Evolutionary conservation across 1,140 invertebrate genomes (phyloP).

Genomic region (Muscidifurax raptorellus): DNA sequence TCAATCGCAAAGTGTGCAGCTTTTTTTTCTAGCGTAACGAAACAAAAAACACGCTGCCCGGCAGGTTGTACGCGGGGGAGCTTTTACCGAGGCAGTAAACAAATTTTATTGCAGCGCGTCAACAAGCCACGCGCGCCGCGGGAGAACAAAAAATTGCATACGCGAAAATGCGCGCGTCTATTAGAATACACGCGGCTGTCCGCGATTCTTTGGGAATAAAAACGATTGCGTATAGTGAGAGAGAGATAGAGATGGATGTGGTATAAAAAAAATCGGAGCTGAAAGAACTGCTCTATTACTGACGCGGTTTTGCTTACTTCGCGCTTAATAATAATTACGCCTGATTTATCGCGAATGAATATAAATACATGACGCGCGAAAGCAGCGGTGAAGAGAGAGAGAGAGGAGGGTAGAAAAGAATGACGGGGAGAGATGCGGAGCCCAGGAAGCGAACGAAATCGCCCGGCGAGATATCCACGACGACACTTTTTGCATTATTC

Average conservation of each 20-base stretch:
- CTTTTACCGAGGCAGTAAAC: neutral
- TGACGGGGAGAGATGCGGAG: neutral
- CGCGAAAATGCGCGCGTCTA: neutral
- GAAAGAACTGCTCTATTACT: no score
- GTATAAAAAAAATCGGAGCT: no score
- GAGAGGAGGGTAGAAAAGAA: constrained; percentile 10
- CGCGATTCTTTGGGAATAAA: neutral
- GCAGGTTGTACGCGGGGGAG: neutral
- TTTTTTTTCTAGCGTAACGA: no score
- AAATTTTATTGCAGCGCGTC: neutral
- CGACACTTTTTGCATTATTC: constrained; percentile 44
- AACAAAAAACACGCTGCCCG: no score
- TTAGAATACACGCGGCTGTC: neutral
- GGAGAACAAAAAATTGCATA: no score
- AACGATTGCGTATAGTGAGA: no score
- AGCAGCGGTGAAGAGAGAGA: neutral
- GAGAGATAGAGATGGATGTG: no score
- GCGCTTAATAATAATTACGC: no score
- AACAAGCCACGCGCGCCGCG: neutral
- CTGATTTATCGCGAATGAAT: neutral
- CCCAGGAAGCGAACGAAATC: constrained; percentile 2
- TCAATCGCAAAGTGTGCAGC: no score
- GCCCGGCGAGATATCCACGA: neutral
- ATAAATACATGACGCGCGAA: neutral
- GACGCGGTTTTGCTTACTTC: no score